Evolutionary conservation across 2,888 invertebrate species (phyloP).

Genomic region (Drosophila mulleri): DNA sequence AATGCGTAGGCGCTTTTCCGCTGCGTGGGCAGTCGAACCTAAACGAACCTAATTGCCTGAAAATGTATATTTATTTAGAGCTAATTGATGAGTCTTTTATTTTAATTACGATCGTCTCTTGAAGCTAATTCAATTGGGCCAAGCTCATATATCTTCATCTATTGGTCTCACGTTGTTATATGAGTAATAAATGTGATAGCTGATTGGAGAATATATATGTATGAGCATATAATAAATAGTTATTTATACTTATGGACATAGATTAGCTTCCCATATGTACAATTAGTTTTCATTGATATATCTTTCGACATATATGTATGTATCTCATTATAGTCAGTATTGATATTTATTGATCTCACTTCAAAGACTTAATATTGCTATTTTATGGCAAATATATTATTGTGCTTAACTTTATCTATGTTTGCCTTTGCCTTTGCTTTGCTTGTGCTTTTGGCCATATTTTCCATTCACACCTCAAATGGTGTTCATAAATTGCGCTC

Average conservation of each 20-base stretch:
- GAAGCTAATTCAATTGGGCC: conserved; percentile 28
- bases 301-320: background rate
- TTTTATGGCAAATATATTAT: conserved; percentile 6
- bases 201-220: background rate
- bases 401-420: conserved; percentile 4
- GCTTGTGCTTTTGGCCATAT: conserved; percentile 19
- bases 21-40: conserved; percentile 25
- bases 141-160: conserved; percentile 27
- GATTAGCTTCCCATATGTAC: no score
- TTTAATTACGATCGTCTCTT: conserved; percentile 31
- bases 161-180: background rate
- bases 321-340: background rate
- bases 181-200: background rate
- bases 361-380: conserved; percentile 15
- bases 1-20: conserved; percentile 48
- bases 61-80: conserved; percentile 19
- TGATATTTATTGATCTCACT: conserved; percentile 1
- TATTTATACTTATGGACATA: background rate
- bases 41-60: conserved; percentile 31
- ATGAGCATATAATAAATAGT: background rate
- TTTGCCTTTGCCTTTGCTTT: conserved; percentile 16
- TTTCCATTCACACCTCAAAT: conserved; percentile 47
- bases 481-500: conserved; percentile 12
- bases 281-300: background rate
- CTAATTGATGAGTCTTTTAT: conserved; percentile 47